phyloP scores from a whole-genome alignment of 2,113 vertebrate species.

The Gallinago undulata region DNA sequence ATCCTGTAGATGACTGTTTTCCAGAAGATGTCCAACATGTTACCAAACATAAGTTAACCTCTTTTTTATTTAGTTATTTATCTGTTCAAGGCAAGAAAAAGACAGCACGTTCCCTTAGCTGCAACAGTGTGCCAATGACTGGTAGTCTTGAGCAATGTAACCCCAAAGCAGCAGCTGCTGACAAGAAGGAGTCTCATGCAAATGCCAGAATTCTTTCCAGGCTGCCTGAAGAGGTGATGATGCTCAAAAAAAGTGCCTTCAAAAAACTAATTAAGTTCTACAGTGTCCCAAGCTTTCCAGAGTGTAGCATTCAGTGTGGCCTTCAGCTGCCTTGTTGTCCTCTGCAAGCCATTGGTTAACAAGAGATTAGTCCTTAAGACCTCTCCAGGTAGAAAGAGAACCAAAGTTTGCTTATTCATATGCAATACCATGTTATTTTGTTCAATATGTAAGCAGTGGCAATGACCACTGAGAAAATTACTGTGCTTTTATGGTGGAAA shows the following conservation, averaged over 20 bases:
- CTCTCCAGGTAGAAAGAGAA: not conserved
- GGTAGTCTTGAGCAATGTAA: conserved; percentile 40
- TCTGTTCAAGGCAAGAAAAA: conserved; percentile 77
- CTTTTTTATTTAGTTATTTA: conserved; percentile 79
- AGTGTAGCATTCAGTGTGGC: conserved; percentile 83
- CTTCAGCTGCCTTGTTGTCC: conserved; percentile 86
- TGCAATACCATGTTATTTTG: conserved; percentile 49
- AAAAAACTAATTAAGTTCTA: conserved; percentile 92
- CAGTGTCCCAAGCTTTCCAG: conserved; percentile 89
- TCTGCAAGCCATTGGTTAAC: conserved; percentile 78
- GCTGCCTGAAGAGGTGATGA: conserved; percentile 79
- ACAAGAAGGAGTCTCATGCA: conserved; percentile 28
- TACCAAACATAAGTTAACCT: conserved; percentile 72
- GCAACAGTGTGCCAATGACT: conserved; percentile 80
- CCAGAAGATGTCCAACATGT: conserved; percentile 53
- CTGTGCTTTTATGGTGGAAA: conserved; percentile 60
- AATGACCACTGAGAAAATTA: conserved; percentile 35
- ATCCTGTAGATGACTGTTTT: conserved; percentile 68
- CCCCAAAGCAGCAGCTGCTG: conserved; percentile 35
- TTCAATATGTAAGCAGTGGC: conserved; percentile 26
- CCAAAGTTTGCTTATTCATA: conserved; percentile 28
- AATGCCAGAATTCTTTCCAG: conserved; percentile 66
- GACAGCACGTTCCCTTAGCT: conserved; percentile 86
- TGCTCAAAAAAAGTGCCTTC: conserved; percentile 79
- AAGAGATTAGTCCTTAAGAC: not conserved